Evolutionary conservation across 2,888 invertebrate genomes (phyloP), one percentile per base, ranked within the genome.

Genomic region (Sphaerophoria taeniata): DNA sequence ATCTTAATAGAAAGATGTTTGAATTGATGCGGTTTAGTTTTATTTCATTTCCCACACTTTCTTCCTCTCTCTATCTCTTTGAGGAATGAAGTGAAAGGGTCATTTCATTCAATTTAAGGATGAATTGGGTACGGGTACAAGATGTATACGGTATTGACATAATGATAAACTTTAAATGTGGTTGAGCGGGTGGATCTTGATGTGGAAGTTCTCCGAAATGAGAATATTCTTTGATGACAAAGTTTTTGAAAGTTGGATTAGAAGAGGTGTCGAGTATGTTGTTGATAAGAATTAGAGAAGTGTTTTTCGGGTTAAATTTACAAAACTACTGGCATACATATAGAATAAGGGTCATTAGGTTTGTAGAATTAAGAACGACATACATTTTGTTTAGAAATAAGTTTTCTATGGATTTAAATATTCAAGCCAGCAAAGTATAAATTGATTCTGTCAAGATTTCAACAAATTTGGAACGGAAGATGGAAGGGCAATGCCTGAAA

Each of bases 51-150:
- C 36, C 60, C n/a, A n/a, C n/a, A n/a, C n/a, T n/a, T n/a, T 36
- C 36, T 11, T 14, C 16, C 16, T 16, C 11, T 49, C 49, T 4
- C 9, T 14, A 6, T 49, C 14, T 49, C 49, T 16, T 34, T 24
- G 45, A 55, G 60, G 69, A 58, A 71, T 76, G 53, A 60, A 60
- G 67, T 72, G 60, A 72, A 76, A 67, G 72, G 72, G 76, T 77
- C 76, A 77, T 79, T 79, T 61, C 53, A 74, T 73, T 74, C 53
- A 74, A 58, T 67, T 60, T 47, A 33, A 53, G 60, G 34, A 60
- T 60, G 47, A 6, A 31, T 31, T 16, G 16, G 39, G 4, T 14
- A 45, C 16, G 14, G 12, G 45, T 24, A 24, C 11, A 3, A 9
- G 31, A n/a, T n/a, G n/a, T n/a, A n/a, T n/a, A n/a, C n/a, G 5